Base-by-base conservation (phyloP, 2,113 vertebrate genomes). In the Neolamprologus hecqui region DNA sequence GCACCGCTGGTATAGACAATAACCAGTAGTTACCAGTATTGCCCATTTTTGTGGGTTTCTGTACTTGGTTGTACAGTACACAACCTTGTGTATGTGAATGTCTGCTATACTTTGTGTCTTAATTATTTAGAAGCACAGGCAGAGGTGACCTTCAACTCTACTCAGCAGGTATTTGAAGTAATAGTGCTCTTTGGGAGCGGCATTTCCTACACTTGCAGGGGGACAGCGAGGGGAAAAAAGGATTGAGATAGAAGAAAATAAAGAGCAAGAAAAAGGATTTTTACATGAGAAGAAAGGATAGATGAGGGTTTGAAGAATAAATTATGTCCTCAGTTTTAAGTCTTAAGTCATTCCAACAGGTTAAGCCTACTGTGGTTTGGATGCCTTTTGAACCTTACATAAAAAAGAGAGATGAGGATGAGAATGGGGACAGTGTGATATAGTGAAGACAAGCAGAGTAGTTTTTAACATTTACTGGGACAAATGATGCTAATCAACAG, bases 71-170 rank as follows among this genome's bases (percentile, higher is more conserved):
- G 58, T 33, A 21, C 19, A 17, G 9, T 31, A 5, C n/a, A 7
- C 53, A 54, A 4, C 15, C 15, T 28, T 4, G 49, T 86, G 89
- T 19, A 9, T 37, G 51, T 49, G 55, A 28, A 23, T 10, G 21
- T 31, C 13, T 15, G 65, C 47, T 84, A 79, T 89, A 83, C 85
- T 83, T 80, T 57, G 70, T 85, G 88, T 86, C 86, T 91, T 90
- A 86, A 92, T 92, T 87, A 94, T 88, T 85, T 75, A 73, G 60
- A 8, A 86, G n/a, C 37, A 70, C 70, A 47, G 47, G 58, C 83
- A 85, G 60, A 81, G 45, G 54, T 89, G 42, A 47, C 85, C 88
- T 75, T 60, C 42, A 85, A 51, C 81, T 79, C 49, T 9, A 21
- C 82, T 45, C 88, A 84, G 87, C 79, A 86, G 81, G 91, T 80